phyloP scores from a whole-genome alignment of 2,888 invertebrate species.

The Hemicrepidius hirtus region DNA sequence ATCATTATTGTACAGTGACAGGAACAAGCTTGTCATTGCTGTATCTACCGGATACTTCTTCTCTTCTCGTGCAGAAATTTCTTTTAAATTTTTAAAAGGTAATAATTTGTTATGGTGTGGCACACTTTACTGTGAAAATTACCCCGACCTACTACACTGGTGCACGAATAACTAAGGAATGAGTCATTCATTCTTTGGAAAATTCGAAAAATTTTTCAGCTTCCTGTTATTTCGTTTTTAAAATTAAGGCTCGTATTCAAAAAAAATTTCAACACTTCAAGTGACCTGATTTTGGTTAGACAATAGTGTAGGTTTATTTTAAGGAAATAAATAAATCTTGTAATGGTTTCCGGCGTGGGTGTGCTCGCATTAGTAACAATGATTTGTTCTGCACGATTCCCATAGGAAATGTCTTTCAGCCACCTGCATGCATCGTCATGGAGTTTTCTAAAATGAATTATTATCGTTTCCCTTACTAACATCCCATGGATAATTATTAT shows the following conservation, averaged over 20 bases:
- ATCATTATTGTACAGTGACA: not conserved
- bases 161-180: constrained; percentile 2
- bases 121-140: constrained; percentile 5
- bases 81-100: not conserved
- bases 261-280: not conserved
- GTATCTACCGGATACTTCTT: constrained; percentile 11
- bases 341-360: constrained; percentile 20
- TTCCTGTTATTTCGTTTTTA: no score
- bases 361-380: constrained; percentile 25
- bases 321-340: not conserved
- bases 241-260: not conserved
- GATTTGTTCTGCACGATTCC: constrained; percentile 46
- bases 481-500: not conserved
- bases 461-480: not conserved
- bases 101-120: constrained; percentile 5
- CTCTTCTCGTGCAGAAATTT: not conserved
- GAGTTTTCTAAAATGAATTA: not conserved
- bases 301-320: constrained; percentile 1
- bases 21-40: constrained; percentile 1
- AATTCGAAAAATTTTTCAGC: not conserved
- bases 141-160: not conserved
- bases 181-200: constrained; percentile 2
- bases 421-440: constrained; percentile 7
- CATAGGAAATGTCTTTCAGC: constrained; percentile 30
- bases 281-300: constrained; percentile 1